Conservation (phyloP, 2,888 invertebrate genomes). For the Mythimna loreyi region DNA sequence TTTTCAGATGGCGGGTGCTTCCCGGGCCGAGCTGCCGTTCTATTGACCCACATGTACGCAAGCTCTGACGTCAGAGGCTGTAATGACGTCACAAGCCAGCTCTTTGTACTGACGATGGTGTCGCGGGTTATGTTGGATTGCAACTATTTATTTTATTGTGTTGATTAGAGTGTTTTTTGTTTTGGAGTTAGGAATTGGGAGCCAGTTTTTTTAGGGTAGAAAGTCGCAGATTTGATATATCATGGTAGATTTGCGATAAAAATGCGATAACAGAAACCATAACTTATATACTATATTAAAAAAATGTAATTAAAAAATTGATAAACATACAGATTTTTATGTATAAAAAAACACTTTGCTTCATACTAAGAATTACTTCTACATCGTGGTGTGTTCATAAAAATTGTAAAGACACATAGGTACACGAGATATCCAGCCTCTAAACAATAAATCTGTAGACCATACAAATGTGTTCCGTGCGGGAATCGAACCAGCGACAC, state of each 20-base stretch:
- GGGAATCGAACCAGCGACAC: too few relatives aligned
- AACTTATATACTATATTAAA: neutral
- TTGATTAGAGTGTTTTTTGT: slow-evolving; percentile 6
- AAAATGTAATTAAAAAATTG: too few relatives aligned
- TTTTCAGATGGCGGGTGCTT: slow-evolving; percentile 80
- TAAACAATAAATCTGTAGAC: too few relatives aligned
- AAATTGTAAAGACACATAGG: too few relatives aligned
- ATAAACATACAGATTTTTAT: neutral
- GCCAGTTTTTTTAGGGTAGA: neutral
- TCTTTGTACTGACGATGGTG: slow-evolving; percentile 74
- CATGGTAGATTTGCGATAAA: neutral
- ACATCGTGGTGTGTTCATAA: too few relatives aligned
- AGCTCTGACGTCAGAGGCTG: slow-evolving; percentile 83
- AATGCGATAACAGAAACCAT: neutral
- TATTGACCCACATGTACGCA: slow-evolving; percentile 88
- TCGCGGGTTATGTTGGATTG: slow-evolving; percentile 46
- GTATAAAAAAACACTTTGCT: too few relatives aligned
- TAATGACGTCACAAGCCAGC: slow-evolving; percentile 81
- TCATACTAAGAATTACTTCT: too few relatives aligned
- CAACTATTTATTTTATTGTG: slow-evolving; percentile 32
- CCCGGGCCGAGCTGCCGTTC: slow-evolving; percentile 84
- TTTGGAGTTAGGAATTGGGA: neutral
- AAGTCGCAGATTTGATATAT: neutral
- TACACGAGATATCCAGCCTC: too few relatives aligned
- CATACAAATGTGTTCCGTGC: too few relatives aligned